Evolutionary conservation across 2,113 vertebrate species (phyloP), one percentile per base, ranked within the genome.

Genomic region (Chelonoidis abingdonii): DNA sequence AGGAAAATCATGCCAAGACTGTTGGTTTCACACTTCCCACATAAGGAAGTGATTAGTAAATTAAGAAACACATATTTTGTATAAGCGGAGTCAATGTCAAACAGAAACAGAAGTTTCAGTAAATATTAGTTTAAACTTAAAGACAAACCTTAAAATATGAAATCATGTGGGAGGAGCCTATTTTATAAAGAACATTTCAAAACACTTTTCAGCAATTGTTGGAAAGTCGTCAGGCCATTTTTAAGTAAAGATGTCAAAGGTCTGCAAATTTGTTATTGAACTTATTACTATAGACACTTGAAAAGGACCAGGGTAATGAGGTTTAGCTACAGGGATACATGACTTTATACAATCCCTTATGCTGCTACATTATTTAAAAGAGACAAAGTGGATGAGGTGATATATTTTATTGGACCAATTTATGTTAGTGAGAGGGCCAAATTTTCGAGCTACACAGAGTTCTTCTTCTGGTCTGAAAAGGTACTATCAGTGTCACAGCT

Each of bases 311-410:
- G 82, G 86, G 95, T 89, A 94, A 96, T 35, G 84, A 56, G 92
- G 95, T 95, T 54, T 93, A 96, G 90, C 76, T 79, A 89, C 88
- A 84, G 90, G 69, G 84, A 92, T 95, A 97, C 79, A 56, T 96
- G 95, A 96, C 92, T 96, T 94, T 31, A 96, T 89, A 93, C 95
- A 97, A 95, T 95, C 94, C 97, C 87, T 96, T 87, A 95, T 65
- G 90, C 94, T 90, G 94, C 83, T 31, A 35, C 8, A 11, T 79
- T 91, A 92, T 97, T 97, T 97, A 93, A 95, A 97, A 95, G 65
- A 69, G 65, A n/a, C 35, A 38, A 69, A n/a, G 35, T n/a, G 65
- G 35, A 14, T 38, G 65, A 38, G 35, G 8, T 69, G n/a, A 69
- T 69, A 21, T 35, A 17, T 69, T 69, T 69, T 69, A n/a, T 21